Base-by-base conservation (phyloP, 37 sponge, comb jelly and placozoan genomes). In the Tethya wilhelma region DNA sequence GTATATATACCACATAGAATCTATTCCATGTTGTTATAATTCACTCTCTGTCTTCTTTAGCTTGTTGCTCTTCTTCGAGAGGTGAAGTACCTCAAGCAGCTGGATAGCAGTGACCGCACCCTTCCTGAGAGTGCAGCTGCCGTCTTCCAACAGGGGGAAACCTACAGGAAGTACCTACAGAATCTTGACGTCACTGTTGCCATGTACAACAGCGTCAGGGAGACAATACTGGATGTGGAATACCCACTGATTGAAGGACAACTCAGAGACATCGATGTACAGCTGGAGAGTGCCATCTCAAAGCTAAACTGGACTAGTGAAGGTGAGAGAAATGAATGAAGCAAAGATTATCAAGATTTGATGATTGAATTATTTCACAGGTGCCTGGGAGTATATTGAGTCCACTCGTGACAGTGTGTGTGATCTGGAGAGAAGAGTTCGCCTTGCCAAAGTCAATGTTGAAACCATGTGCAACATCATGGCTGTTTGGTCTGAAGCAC, bases 161-260 rank as follows among this genome's bases (percentile, higher is more conserved):
- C 80, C 20, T 98, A 88, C 79, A 85, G 96, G 32, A 90, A 96
- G 74, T 98, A 86, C 82, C 85, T 98, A 19, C 86, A 80, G 74
- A 98, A 96, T 73, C 79, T 98, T 8, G 96, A 96, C 64, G 90
- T 98, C 49, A 90, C 85, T 17, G 95, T 91, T 30, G 60, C 81
- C 29, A 79, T 96, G 79, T 98, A 97, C 90, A 97, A 97, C 80
- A 74, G 60, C 6, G 92, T 97, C 29, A 69, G 92, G 31, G 94
- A 98, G 81, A 95, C 94, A 33, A 67, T 98, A 5, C 90, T 98
- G 55, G 98, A 98, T 75, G 98, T 98, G 56, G 98, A 98, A 88
- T 93, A 90, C 58, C 96, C 98, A 5, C 87, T 98, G 59, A 90
- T 98, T 44, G 94, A 89, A 73, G 82, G 74, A 17, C 89, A 95